Percentiles rank a stretch among this genome's conserved stretches.
Evolutionary conservation across 2,113 vertebrate genomes (phyloP).

Genomic region (Peromyscus polionotus): DNA sequence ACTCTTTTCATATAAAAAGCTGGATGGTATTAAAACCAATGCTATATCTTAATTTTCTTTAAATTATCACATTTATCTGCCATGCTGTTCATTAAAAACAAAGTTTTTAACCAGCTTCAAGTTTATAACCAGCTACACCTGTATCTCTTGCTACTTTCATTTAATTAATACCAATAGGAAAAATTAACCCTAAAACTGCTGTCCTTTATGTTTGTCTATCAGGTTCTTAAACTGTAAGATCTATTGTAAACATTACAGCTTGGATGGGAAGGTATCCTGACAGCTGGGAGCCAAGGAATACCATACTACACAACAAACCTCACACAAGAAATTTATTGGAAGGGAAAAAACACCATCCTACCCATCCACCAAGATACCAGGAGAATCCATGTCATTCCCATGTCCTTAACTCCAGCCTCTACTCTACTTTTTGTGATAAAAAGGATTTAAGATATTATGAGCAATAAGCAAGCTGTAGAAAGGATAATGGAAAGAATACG

Average conservation of each 20-base stretch:
- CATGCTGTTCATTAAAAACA: background rate
- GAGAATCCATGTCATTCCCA: background rate
- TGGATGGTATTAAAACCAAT: background rate
- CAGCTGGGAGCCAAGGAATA: too few relatives aligned
- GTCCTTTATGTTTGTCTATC: background rate
- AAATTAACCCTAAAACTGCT: background rate
- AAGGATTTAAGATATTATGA: background rate
- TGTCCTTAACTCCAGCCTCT: background rate
- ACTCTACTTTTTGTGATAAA: background rate
- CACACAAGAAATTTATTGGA: too few relatives aligned
- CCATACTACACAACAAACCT: too few relatives aligned
- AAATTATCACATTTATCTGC: background rate
- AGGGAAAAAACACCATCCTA: background rate
- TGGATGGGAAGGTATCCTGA: too few relatives aligned
- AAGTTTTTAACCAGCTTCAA: background rate
- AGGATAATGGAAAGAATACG: background rate
- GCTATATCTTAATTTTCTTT: background rate
- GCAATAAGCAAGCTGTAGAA: background rate
- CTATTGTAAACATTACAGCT: too few relatives aligned
- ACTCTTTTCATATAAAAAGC: background rate
- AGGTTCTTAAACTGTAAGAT: background rate
- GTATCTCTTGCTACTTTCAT: background rate
- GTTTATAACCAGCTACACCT: background rate
- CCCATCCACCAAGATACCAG: background rate
- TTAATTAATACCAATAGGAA: background rate